phyloP scores from a whole-genome alignment of 1,140 invertebrate species.

The Cepaea nemoralis region DNA sequence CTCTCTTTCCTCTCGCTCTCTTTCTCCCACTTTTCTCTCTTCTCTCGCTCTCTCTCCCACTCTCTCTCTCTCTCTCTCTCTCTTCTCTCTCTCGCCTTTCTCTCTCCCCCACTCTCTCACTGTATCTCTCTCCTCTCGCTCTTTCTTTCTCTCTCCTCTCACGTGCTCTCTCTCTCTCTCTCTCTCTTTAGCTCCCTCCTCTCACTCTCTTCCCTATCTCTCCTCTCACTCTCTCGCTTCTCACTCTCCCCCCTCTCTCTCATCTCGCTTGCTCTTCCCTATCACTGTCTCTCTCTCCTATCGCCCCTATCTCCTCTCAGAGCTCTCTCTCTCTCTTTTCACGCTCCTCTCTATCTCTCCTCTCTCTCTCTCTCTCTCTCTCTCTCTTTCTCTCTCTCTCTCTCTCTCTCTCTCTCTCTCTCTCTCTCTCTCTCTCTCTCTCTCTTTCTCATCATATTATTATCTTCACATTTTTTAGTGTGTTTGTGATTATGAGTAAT shows the following conservation, averaged over 20 bases:
- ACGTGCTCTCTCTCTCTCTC: no score
- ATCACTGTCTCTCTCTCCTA: no score
- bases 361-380: background rate
- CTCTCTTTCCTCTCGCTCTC: background rate
- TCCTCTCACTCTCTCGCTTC: background rate
- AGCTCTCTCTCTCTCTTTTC: background rate
- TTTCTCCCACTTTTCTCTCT: background rate
- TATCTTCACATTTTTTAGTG: no score
- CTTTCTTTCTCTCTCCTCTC: no score
- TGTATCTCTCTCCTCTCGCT: no score
- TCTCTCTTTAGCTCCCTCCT: background rate
- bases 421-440: background rate
- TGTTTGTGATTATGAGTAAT: no score
- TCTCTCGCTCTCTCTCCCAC: no score
- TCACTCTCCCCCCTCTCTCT: background rate
- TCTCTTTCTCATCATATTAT: no score
- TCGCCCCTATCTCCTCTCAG: no score
- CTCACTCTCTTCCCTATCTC: background rate
- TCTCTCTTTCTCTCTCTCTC: background rate
- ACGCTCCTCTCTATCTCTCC: background rate
- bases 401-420: background rate
- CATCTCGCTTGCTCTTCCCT: no score
- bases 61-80: background rate
- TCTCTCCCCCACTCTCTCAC: background rate
- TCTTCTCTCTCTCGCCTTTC: background rate